Evolutionary conservation across 2,797 vertebrate genomes (phyloP).

Genomic region (Tapera naevia): DNA sequence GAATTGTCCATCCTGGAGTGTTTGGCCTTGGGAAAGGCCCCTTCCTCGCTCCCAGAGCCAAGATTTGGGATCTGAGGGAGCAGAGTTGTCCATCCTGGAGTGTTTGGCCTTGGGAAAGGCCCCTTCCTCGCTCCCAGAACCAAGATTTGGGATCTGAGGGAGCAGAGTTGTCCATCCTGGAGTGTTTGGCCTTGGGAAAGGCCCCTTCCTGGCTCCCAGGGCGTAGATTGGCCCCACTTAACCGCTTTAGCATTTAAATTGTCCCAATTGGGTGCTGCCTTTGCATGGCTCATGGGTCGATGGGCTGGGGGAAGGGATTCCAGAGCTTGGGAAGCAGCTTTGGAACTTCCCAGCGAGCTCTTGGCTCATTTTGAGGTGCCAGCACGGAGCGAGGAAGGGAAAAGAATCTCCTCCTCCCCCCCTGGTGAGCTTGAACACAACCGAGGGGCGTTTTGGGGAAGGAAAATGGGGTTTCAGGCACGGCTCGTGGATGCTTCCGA

Average conservation of each 20-base stretch:
- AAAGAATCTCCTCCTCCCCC: too few species aligned
- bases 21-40: too few species aligned
- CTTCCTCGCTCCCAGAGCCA: too few species aligned
- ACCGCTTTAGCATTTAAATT: conserved; percentile 46
- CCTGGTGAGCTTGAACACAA: not conserved
- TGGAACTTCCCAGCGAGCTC: not conserved
- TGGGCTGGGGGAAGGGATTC: conserved; percentile 9
- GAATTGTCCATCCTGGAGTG: too few species aligned
- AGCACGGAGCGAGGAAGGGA: fast-evolving
- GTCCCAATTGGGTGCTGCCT: not conserved
- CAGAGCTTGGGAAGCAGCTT: not conserved
- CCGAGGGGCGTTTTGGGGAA: too few species aligned
- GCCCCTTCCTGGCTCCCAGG: not conserved
- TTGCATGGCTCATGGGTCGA: not conserved
- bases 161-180: too few species aligned
- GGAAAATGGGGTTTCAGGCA: not conserved
- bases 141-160: too few species aligned
- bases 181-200: not conserved
- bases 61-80: too few species aligned
- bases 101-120: not conserved
- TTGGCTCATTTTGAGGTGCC: fast-evolving
- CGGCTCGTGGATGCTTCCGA: fast-evolving
- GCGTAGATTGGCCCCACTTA: conserved; percentile 27
- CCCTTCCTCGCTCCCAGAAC: not conserved
- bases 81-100: not conserved